Evolutionary conservation across 2,113 vertebrate species (phyloP).

Genomic region (Tonatia bakeri): DNA sequence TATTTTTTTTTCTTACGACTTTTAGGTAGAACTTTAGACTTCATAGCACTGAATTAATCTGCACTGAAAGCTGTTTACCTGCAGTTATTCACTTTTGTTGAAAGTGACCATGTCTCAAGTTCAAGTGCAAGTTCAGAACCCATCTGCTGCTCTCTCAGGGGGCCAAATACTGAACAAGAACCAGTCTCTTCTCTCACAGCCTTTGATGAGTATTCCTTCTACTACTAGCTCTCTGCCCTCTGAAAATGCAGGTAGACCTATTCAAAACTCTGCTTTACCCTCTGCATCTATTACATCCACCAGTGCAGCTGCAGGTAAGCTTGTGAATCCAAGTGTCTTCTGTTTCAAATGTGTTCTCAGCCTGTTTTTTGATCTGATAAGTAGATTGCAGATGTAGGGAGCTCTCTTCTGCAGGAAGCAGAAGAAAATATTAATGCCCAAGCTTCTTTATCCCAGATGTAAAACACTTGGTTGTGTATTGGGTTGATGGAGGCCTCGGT

Average conservation of each 20-base stretch:
- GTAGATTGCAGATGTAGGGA: slow-evolving; percentile 5
- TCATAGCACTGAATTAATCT: slow-evolving; percentile 78
- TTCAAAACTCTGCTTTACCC: slow-evolving; percentile 93
- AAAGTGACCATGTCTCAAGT: slow-evolving; percentile 93
- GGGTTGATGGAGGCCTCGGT: neutral
- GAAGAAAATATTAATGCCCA: neutral
- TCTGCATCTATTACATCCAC: slow-evolving; percentile 92
- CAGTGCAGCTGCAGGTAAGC: slow-evolving; percentile 90
- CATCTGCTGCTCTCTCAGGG: slow-evolving; percentile 82
- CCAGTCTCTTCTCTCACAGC: slow-evolving; percentile 85
- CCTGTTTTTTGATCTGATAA: slow-evolving; percentile 24
- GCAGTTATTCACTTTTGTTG: slow-evolving; percentile 79
- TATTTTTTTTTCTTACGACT: slow-evolving; percentile 68
- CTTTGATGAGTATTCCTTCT: slow-evolving; percentile 92
- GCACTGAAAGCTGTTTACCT: slow-evolving; percentile 82
- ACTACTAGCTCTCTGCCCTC: slow-evolving; percentile 89
- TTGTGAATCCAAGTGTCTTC: neutral
- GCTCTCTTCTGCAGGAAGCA: neutral
- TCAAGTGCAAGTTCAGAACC: slow-evolving; percentile 93
- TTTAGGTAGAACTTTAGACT: slow-evolving; percentile 83
- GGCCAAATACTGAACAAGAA: slow-evolving; percentile 86
- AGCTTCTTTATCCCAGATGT: neutral
- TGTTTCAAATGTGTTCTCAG: slow-evolving; percentile 52
- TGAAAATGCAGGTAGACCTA: slow-evolving; percentile 95
- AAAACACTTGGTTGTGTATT: neutral